Percentiles rank a stretch among this genome's conserved stretches.
Conservation (phyloP, 1,140 invertebrate species). For the Dendrolimus kikuchii region DNA sequence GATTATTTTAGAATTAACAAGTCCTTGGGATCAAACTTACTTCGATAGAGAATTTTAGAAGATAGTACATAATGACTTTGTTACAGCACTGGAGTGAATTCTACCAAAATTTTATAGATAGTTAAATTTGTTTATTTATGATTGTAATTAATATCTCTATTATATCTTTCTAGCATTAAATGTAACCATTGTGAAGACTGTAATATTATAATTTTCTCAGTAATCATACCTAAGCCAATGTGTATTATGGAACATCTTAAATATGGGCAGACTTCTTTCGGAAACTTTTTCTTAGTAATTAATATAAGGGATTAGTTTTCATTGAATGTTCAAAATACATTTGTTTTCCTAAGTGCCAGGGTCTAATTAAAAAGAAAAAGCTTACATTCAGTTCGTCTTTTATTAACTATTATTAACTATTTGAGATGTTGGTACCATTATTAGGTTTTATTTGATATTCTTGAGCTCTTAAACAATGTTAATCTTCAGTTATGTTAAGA, state of each 20-base stretch:
- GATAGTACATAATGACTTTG: constrained; percentile 2
- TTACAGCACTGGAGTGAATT: constrained; percentile 17
- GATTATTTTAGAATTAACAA: constrained; percentile 23
- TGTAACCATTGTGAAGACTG: not conserved
- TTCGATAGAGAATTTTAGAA: constrained; percentile 22
- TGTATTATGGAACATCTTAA: no score
- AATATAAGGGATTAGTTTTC: no score
- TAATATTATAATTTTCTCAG: no score
- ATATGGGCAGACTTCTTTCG: no score
- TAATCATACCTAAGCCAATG: no score
- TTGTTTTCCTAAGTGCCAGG: no score
- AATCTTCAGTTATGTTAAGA: constrained; percentile 2
- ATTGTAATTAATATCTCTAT: constrained; percentile 10
- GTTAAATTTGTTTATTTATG: constrained; percentile 9
- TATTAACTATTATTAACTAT: constrained; percentile 19
- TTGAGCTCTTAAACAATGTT: constrained; percentile 22
- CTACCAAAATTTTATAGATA: constrained; percentile 4
- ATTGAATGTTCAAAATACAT: no score
- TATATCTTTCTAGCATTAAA: constrained; percentile 14
- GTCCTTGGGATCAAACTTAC: constrained; percentile 52
- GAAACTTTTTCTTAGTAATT: no score
- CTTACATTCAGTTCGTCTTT: no score
- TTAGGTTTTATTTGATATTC: constrained; percentile 30
- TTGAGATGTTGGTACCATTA: constrained; percentile 24
- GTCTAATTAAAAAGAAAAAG: no score